Evolutionary conservation across 2,113 vertebrate genomes (phyloP).

Genomic region (Siniperca chuatsi): DNA sequence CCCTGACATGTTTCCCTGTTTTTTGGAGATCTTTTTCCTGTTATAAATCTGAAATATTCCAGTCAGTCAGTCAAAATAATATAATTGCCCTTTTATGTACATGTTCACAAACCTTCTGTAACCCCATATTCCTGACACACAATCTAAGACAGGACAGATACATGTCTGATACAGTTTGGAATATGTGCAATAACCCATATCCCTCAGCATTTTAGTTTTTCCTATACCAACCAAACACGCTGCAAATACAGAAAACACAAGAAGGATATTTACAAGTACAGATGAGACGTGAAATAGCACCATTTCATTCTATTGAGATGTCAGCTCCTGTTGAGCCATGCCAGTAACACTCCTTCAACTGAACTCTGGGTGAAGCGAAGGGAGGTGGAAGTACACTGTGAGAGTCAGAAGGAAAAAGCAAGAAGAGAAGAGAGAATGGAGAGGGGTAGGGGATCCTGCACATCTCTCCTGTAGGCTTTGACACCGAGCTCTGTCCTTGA

Average conservation of each 20-base stretch:
- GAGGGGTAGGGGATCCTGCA: not conserved
- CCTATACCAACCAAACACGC: too few relatives aligned
- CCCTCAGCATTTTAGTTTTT: too few relatives aligned
- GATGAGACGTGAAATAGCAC: not conserved
- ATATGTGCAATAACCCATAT: not conserved
- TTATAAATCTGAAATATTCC: too few relatives aligned
- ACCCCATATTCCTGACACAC: not conserved
- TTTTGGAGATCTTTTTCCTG: too few relatives aligned
- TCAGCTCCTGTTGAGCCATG: not conserved
- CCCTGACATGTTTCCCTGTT: too few relatives aligned
- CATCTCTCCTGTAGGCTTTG: conserved; percentile 27
- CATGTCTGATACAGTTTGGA: not conserved
- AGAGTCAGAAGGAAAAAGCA: not conserved
- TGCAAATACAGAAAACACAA: too few relatives aligned
- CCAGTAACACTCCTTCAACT: not conserved
- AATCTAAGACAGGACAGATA: not conserved
- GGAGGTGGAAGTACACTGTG: not conserved
- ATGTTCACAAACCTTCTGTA: not conserved
- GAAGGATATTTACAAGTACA: not conserved
- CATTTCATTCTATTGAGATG: not conserved
- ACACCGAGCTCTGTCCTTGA: conserved; percentile 51
- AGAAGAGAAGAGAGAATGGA: not conserved
- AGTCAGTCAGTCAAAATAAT: too few relatives aligned
- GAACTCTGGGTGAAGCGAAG: not conserved
- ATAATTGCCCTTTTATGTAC: too few relatives aligned